These are phyloP conservation scores for Hiodon alosoides DNA, from an alignment of 2,113 vertebrate species.

Conservation along the genomic window DNA sequence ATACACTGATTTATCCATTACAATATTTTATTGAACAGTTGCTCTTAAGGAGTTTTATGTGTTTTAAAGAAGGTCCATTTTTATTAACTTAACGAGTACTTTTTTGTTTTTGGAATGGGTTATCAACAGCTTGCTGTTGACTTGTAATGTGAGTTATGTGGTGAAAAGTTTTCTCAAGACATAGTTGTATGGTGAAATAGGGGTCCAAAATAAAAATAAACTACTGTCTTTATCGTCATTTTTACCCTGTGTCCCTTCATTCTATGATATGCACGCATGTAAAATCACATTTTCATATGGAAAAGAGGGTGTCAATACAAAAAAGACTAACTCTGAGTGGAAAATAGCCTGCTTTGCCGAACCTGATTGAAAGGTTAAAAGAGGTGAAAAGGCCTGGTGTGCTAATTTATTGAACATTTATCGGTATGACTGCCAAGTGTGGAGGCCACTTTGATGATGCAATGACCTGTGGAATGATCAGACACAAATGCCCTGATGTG, in stretches of 20 bases:
- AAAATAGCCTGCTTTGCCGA: not conserved
- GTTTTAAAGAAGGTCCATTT: not conserved
- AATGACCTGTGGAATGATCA: conserved; percentile 5
- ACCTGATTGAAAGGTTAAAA: not conserved
- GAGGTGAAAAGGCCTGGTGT: not conserved
- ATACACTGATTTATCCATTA: conserved; percentile 18
- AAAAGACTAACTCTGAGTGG: not conserved
- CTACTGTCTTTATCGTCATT: conserved; percentile 1
- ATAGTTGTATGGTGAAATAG: conserved; percentile 15
- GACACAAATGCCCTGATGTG: not conserved
- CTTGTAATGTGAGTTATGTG: conserved; percentile 20
- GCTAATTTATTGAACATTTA: not conserved
- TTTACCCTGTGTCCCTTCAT: not conserved
- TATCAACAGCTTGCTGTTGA: conserved; percentile 19
- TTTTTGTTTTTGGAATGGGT: conserved; percentile 7
- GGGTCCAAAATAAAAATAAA: conserved; percentile 19
- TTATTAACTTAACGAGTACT: conserved; percentile 14
- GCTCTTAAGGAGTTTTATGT: conserved; percentile 11
- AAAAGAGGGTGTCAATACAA: not conserved
- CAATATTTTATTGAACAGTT: not conserved
- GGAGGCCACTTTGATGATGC: not conserved
- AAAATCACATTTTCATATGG: not conserved
- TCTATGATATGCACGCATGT: not conserved
- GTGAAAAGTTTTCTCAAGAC: conserved; percentile 8
- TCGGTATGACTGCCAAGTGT: not conserved